These are phyloP conservation scores for Eumerus sabulonum DNA, from an alignment of 2,888 invertebrate genomes.

Conservation along the genomic window DNA sequence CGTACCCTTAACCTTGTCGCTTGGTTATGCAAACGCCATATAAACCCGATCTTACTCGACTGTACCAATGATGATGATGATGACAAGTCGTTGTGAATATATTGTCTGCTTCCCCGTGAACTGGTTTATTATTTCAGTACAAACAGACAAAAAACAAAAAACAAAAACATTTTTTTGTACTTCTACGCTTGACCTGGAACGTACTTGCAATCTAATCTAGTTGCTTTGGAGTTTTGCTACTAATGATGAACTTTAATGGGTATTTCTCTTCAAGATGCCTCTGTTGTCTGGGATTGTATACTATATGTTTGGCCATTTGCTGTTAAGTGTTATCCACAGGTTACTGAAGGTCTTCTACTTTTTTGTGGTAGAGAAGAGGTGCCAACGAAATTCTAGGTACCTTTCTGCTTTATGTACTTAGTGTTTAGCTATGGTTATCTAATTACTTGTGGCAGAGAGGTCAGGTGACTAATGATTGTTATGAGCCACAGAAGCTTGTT, in stretches of 20 bases:
- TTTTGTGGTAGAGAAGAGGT: no score
- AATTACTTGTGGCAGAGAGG: no score
- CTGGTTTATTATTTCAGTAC: constrained; percentile 42
- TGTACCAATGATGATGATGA: constrained; percentile 21
- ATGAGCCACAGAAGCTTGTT: no score
- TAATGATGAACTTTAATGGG: constrained; percentile 51
- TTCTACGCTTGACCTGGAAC: constrained; percentile 58
- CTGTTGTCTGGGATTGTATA: background rate
- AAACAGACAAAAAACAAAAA: no score
- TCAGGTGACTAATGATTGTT: no score
- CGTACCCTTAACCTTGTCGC: constrained; percentile 59
- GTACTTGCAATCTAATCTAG: constrained; percentile 18
- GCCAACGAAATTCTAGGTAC: no score
- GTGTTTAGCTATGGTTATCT: no score
- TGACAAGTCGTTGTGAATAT: constrained; percentile 38
- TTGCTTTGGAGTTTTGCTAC: constrained; percentile 19
- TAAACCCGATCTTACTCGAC: constrained; percentile 30
- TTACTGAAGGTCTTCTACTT: no score
- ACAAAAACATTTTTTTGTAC: no score
- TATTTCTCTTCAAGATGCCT: constrained; percentile 33
- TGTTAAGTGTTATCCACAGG: constrained; percentile 4
- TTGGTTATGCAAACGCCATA: constrained; percentile 52
- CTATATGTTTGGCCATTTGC: constrained; percentile 26
- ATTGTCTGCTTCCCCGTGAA: constrained; percentile 45
- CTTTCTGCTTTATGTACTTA: no score